These are phyloP conservation scores for Drosophila azteca DNA, from an alignment of 1,140 invertebrate genomes.

Conservation along the genomic window DNA sequence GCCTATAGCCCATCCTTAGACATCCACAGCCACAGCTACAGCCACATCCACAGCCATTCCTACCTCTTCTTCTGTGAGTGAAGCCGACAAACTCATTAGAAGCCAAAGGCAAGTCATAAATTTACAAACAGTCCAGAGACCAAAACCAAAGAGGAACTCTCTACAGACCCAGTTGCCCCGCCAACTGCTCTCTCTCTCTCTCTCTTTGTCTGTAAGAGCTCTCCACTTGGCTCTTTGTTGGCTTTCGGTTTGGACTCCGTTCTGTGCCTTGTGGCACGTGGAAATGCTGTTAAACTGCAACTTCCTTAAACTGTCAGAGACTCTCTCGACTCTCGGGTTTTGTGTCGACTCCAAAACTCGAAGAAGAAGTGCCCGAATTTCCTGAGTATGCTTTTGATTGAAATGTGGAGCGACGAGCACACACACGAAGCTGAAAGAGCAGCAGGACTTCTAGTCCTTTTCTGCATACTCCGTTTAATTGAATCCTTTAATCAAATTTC, in stretches of 20 bases:
- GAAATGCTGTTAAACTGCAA: constrained; percentile 61
- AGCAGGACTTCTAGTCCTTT: no score
- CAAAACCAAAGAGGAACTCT: constrained; percentile 35
- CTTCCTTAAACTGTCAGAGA: constrained; percentile 64
- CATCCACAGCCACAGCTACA: not conserved
- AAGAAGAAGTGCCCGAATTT: constrained; percentile 22
- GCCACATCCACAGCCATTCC: constrained; percentile 3
- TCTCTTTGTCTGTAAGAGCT: constrained; percentile 19
- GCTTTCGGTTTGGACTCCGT: constrained; percentile 9
- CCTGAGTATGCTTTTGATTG: constrained; percentile 21
- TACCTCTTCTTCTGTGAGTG: constrained; percentile 53
- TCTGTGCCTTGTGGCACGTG: constrained; percentile 46
- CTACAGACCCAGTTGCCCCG: no score
- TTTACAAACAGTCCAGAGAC: constrained; percentile 64
- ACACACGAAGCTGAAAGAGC: not conserved
- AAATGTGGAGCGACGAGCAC: constrained; percentile 1
- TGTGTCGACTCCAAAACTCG: constrained; percentile 3
- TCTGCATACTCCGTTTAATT: no score
- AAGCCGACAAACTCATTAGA: constrained; percentile 81
- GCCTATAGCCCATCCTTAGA: not conserved
- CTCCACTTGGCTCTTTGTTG: constrained; percentile 10
- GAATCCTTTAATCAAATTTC: no score
- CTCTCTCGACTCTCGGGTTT: not conserved
- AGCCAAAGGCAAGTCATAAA: constrained; percentile 76
- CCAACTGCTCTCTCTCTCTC: not conserved